Conservation (phyloP, 2,888 invertebrate species). For the Electrophaes corylata region DNA sequence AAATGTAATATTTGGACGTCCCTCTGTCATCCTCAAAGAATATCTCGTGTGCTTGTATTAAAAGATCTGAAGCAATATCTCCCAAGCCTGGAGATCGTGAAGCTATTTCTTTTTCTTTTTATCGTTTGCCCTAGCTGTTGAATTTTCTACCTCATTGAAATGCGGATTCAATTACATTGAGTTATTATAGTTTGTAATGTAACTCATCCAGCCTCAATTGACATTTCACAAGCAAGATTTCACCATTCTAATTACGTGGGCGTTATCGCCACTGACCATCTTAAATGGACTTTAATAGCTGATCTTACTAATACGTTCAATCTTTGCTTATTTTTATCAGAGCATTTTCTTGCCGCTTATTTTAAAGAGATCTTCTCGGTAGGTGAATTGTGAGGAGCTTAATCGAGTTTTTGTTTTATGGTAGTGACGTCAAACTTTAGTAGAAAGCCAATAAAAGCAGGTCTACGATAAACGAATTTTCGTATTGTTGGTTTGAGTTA, state of each 20-base stretch:
- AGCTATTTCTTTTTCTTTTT: too few relatives aligned
- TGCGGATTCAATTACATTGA: not conserved
- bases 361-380: not conserved
- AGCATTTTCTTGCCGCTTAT: conserved; percentile 20
- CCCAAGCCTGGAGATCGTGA: too few relatives aligned
- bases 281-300: conserved; percentile 32
- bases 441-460: too few relatives aligned
- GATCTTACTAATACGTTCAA: conserved; percentile 14
- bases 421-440: not conserved
- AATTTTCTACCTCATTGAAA: not conserved
- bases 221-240: conserved; percentile 34
- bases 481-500: too few relatives aligned
- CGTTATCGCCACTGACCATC: conserved; percentile 34
- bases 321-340: conserved; percentile 15
- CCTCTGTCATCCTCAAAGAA: too few relatives aligned
- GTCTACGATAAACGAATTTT: too few relatives aligned
- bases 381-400: not conserved
- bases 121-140: not conserved
- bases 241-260: conserved; percentile 39
- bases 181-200: not conserved
- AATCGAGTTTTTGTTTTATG: not conserved
- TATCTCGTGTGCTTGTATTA: too few relatives aligned
- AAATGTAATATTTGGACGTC: too few relatives aligned
- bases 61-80: too few relatives aligned
- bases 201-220: conserved; percentile 23